phyloP scores from a whole-genome alignment of 2,888 invertebrate species.

The Polymixis lichenea region DNA sequence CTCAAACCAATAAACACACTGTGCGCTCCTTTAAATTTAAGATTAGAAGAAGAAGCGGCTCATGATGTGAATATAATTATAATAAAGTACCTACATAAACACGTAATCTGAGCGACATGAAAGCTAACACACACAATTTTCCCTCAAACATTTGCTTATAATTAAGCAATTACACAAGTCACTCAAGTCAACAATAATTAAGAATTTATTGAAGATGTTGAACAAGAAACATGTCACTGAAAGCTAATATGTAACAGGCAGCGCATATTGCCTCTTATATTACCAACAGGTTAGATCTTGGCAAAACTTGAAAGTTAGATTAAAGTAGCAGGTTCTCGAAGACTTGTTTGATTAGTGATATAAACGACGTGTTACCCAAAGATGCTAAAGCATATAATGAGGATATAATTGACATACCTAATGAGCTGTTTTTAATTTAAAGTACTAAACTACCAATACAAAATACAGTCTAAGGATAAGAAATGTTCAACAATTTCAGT shows the following conservation, averaged over 20 bases:
- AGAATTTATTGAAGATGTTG: slow-evolving; percentile 27
- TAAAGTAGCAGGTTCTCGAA: neutral
- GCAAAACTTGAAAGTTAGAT: slow-evolving; percentile 17
- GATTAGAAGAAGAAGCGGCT: neutral
- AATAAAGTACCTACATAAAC: neutral
- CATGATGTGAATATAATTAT: neutral
- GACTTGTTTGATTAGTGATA: neutral
- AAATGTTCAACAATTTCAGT: neutral
- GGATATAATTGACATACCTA: neutral
- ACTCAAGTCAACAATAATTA: slow-evolving; percentile 30
- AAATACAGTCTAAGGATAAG: neutral
- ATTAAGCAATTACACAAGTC: slow-evolving; percentile 25
- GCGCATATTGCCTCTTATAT: slow-evolving; percentile 1
- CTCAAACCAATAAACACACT: no score
- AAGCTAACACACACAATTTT: slow-evolving; percentile 2
- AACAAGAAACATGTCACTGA: slow-evolving; percentile 33
- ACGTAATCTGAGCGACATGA: neutral
- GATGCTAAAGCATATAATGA: neutral
- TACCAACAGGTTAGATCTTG: slow-evolving; percentile 31
- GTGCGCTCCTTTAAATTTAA: neutral
- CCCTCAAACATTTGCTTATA: slow-evolving; percentile 29
- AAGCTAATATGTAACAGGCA: slow-evolving; percentile 21
- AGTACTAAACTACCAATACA: neutral
- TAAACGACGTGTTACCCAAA: no score
- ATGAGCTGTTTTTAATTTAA: neutral